Evolutionary conservation across 2,797 vertebrate species (phyloP).

Genomic region (Phrynocephalus guinanensis): DNA sequence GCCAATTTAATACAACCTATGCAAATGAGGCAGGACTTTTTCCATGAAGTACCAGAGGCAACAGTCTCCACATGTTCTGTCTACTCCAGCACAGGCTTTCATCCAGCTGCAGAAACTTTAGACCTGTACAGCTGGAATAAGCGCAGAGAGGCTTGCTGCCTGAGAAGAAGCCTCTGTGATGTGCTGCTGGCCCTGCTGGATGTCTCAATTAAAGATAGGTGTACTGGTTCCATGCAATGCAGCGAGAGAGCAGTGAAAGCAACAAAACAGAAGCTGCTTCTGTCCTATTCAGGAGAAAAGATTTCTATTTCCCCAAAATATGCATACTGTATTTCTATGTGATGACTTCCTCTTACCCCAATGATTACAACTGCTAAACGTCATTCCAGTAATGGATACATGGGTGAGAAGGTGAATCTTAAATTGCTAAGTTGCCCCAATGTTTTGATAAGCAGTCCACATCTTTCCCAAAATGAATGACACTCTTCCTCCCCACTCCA

Average conservation of each 20-base stretch:
- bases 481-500: no score
- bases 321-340: background rate
- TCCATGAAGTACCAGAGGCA: background rate
- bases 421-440: background rate
- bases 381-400: background rate
- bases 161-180: background rate
- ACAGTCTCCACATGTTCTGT: background rate
- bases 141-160: background rate
- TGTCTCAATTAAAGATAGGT: background rate
- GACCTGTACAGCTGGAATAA: background rate
- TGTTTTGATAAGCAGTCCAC: background rate
- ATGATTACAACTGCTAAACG: background rate
- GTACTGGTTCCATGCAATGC: background rate
- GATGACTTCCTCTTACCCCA: background rate
- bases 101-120: background rate
- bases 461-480: background rate
- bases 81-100: background rate
- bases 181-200: background rate
- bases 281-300: background rate
- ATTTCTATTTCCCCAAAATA: background rate
- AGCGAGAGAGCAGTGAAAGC: background rate
- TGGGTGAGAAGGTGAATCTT: background rate
- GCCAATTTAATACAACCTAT: background rate
- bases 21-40: background rate
- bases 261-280: background rate